Conservation (phyloP, 2,888 invertebrate species). For the Metellina segmentata region DNA sequence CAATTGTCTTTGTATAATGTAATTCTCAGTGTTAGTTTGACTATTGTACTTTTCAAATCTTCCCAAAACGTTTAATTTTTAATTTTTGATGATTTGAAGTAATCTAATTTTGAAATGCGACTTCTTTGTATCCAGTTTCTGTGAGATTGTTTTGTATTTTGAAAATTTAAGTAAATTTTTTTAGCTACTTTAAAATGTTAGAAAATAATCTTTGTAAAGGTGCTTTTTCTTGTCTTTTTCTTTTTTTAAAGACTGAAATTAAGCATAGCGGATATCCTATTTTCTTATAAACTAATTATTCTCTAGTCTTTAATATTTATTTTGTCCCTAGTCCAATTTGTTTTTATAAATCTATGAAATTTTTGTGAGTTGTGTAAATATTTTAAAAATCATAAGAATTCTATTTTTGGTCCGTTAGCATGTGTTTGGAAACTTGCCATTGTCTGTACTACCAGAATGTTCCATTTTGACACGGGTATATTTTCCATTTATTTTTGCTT, state of each 20-base stretch:
- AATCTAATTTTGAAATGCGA: not conserved
- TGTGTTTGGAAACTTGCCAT: not conserved
- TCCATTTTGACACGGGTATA: not conserved
- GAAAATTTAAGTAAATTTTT: not conserved
- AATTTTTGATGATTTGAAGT: not conserved
- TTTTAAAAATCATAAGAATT: not conserved
- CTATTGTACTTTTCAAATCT: not conserved
- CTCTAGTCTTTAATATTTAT: not conserved
- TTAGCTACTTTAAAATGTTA: not conserved
- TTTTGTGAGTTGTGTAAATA: not conserved
- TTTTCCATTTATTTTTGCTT: not conserved
- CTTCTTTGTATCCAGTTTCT: not conserved
- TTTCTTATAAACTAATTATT: not conserved
- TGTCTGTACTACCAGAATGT: not conserved
- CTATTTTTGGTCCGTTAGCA: not conserved
- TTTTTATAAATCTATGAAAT: conserved; percentile 8
- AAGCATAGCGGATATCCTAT: not conserved
- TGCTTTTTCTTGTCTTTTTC: not conserved
- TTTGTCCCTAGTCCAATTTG: not conserved
- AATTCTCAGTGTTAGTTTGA: not conserved
- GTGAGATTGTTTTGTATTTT: too few species aligned
- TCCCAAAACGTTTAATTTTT: not conserved
- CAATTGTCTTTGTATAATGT: not conserved
- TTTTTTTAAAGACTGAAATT: not conserved
- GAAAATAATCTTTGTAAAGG: not conserved